phyloP scores from a whole-genome alignment of 2,888 invertebrate genomes.

The Omphaloscelis lunosa region DNA sequence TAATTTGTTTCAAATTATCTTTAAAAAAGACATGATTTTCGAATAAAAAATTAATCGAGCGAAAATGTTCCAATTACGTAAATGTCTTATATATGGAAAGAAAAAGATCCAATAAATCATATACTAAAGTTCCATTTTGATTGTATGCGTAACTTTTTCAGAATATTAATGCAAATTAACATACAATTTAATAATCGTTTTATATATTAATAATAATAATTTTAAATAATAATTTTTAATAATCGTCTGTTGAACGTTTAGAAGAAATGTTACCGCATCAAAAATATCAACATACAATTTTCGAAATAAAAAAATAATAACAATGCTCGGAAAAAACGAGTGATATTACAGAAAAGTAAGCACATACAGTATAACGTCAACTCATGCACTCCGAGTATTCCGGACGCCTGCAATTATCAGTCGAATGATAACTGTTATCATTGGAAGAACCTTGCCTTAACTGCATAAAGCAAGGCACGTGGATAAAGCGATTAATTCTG shows the following conservation, averaged over 20 bases:
- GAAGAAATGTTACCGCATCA: not conserved
- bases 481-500: slow-evolving; percentile 36
- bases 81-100: too few species aligned
- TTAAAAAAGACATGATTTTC: too few species aligned
- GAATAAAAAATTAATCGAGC: too few species aligned
- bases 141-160: too few species aligned
- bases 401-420: slow-evolving; percentile 33
- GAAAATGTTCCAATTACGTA: too few species aligned
- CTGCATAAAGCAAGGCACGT: slow-evolving; percentile 19
- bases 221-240: too few species aligned
- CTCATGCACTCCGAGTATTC: not conserved
- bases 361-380: not conserved
- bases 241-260: not conserved
- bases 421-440: slow-evolving; percentile 28
- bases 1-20: too few species aligned
- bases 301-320: not conserved
- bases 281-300: not conserved
- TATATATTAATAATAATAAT: too few species aligned
- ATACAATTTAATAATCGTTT: too few species aligned
- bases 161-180: too few species aligned
- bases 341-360: not conserved
- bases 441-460: not conserved
- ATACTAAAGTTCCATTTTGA: too few species aligned
- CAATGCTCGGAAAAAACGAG: not conserved
- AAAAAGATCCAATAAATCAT: too few species aligned